Base-by-base conservation (phyloP, 2,113 vertebrate genomes). In the Tamias sibiricus region DNA sequence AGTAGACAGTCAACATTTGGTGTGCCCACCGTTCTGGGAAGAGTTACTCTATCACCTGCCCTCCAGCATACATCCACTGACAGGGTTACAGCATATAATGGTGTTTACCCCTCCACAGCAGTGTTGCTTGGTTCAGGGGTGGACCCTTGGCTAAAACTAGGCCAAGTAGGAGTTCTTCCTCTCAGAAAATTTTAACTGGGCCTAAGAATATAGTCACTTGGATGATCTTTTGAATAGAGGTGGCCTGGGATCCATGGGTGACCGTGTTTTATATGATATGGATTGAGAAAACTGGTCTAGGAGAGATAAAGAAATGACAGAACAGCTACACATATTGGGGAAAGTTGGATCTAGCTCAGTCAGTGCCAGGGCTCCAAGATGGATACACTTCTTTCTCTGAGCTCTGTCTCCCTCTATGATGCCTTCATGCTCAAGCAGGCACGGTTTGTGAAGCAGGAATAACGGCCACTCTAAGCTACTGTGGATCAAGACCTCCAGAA, bases 1-100 rank as follows among this genome's bases (percentile, higher is more conserved):
- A 85, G 84, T 32, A 13, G 72, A 64, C 74, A 91, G 30, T 13
- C 10, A 62, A 71, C 47, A 52, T 81, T 64, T 77, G 20, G 62
- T 95, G 44, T 91, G 17, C 11, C 75, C 17, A 47, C 40, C 90
- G 82, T 96, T 76, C 75, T 86, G 44, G 35, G 47, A 81, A 68
- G 6, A 37, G 40, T 90, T 75, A 32, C 28, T 72, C 32, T 83
- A 44, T 11, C 47, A 10, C 9, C 17, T 6, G 40, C 35, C 52
- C 37, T 75, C 74, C 13, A 22, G n/a, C 37, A 88, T 3, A 74
- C 24, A 49, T 69, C 80, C 59, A 76, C 24, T 71, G 35, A 83
- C 35, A 82, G 59, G 30, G 8, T 89, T 79, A 74, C 9, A 64
- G 47, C 28, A 40, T 8, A 14, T 59, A 52, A 92, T 30, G 8